These are phyloP conservation scores for Pipistrellus kuhlii DNA, from an alignment of 2,797 vertebrate species.

Conservation along the genomic window DNA sequence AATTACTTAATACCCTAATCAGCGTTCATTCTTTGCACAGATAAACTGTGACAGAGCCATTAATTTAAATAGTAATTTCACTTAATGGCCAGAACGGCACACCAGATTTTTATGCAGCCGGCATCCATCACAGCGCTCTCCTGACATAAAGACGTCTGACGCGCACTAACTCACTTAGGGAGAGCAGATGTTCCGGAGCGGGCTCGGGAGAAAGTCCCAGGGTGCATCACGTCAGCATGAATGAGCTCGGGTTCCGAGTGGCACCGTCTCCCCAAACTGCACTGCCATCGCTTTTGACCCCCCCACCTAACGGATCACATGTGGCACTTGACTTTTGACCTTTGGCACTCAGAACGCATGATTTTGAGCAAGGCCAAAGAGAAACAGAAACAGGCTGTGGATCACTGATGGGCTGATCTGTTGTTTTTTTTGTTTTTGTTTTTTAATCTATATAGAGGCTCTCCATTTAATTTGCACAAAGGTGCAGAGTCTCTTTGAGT, in stretches of 20 bases:
- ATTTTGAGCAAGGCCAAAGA: constrained; percentile 84
- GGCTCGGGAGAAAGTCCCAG: constrained; percentile 98
- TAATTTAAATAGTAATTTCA: constrained; percentile 99
- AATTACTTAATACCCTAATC: constrained; percentile 99
- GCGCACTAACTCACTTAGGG: constrained; percentile 99
- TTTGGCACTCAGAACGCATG: constrained; percentile 85
- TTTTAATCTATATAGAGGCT: constrained; percentile 53
- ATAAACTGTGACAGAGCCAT: constrained; percentile 97
- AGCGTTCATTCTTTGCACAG: constrained; percentile 96
- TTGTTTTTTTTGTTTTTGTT: constrained; percentile 5
- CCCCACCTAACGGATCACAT: constrained; percentile 88
- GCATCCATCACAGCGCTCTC: constrained; percentile 98
- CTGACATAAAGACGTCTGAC: constrained; percentile 99
- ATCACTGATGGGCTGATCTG: constrained; percentile 79
- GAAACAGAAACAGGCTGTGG: constrained; percentile 77
- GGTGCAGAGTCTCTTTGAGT: constrained; percentile 72
- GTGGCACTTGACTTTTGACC: constrained; percentile 90
- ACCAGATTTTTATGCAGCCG: constrained; percentile 95
- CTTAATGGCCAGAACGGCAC: constrained; percentile 97
- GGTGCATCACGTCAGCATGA: constrained; percentile 99
- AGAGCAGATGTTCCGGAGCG: constrained; percentile 98
- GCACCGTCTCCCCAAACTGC: constrained; percentile 95
- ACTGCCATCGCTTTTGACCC: constrained; percentile 87
- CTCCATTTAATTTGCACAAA: constrained; percentile 76
- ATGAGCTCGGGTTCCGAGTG: constrained; percentile 97